Evolutionary conservation across 2,797 vertebrate genomes (phyloP).

Genomic region (Pogoniulus pusillus): DNA sequence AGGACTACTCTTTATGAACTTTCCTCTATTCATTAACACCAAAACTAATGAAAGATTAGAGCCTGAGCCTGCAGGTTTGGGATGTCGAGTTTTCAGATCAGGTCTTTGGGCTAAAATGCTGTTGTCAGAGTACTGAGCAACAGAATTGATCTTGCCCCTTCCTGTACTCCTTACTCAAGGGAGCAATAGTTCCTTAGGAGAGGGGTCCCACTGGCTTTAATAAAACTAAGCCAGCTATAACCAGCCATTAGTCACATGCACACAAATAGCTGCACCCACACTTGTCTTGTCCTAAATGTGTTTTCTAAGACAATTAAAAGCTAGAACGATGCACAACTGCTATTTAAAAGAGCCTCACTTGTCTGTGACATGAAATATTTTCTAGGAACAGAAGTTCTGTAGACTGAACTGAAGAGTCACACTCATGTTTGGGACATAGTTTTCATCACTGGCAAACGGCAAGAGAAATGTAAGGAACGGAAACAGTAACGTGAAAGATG

Average conservation of each 20-base stretch:
- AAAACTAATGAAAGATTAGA: neutral
- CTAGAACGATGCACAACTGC: neutral
- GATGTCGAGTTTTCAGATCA: neutral
- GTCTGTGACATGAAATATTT: neutral
- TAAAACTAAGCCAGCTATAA: neutral
- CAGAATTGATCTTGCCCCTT: neutral
- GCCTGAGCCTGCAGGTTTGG: neutral
- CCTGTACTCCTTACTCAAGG: neutral
- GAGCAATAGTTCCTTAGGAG: neutral
- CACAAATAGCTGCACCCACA: neutral
- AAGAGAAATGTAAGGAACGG: constrained; percentile 54
- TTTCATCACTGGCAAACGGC: constrained; percentile 17
- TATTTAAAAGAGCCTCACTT: neutral
- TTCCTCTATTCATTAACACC: neutral
- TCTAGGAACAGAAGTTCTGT: neutral
- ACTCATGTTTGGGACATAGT: neutral
- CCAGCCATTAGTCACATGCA: neutral
- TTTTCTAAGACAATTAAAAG: neutral
- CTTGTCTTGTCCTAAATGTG: neutral
- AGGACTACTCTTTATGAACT: neutral
- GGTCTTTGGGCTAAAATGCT: neutral
- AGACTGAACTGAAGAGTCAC: constrained; percentile 1
- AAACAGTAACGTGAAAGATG: constrained; percentile 59
- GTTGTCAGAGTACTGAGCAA: neutral
- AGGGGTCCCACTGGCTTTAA: neutral